These are phyloP conservation scores for Drosophila picticornis DNA, from an alignment of 2,888 invertebrate genomes.

Conservation along the genomic window DNA sequence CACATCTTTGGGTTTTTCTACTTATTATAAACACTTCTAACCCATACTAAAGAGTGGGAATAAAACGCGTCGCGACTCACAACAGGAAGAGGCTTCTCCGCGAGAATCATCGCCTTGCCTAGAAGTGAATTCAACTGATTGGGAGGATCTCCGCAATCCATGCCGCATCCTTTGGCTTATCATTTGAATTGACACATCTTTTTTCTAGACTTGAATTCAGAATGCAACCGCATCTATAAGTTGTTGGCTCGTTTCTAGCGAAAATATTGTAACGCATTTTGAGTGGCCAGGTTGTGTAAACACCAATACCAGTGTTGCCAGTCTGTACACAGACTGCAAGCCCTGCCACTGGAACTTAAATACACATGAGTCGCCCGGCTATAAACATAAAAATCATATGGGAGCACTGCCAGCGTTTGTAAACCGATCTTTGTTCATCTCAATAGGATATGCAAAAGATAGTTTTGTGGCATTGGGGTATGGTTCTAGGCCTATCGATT, in stretches of 20 bases:
- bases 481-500: background rate
- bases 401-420: background rate
- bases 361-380: background rate
- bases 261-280: background rate
- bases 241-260: background rate
- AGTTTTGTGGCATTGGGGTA: background rate
- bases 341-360: background rate
- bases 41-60: background rate
- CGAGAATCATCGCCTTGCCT: background rate
- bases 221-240: background rate
- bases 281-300: background rate
- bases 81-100: background rate
- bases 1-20: too few species aligned
- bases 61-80: background rate
- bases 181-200: background rate
- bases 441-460: background rate
- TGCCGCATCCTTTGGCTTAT: background rate
- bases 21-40: too few species aligned
- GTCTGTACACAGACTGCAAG: background rate
- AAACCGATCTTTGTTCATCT: background rate
- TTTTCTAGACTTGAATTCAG: background rate
- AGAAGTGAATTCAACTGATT: background rate
- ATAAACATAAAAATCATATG: background rate
- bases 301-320: background rate
- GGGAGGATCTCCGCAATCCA: background rate